Base-by-base conservation (phyloP, 1,140 invertebrate genomes). In the Aphaenogaster rudis region DNA sequence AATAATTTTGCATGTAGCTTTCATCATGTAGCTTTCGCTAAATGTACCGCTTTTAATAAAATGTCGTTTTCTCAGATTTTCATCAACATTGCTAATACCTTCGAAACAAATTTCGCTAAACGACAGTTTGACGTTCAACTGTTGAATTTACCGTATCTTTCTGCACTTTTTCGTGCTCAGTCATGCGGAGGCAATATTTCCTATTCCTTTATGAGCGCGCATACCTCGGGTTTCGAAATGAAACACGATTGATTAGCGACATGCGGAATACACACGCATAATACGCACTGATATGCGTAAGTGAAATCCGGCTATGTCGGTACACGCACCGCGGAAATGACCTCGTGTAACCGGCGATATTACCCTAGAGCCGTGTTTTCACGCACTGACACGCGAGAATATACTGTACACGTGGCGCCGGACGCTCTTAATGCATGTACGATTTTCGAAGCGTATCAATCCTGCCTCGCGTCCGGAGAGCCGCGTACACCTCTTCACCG, bases 371-470 rank as follows among this genome's bases (percentile, higher is more conserved):
- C 54, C 48, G 63, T 67, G 54, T 77, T 88, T 74, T 77, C 86
- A 36, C 52, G 45, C 36, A 61, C 85, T 52, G 42, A 57, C 59
- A 33, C 28, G 28, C 66, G 28, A 69, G 17, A 42, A 50, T 80
- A 71, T 57, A 88, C 45, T 42, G 1, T 17, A 54, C 48, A 11
- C 59, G 15, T n/a, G 42, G n/a, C 48, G 64, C 7, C 54, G 67
- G 13, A 11, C 59, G 42, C 54, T 50, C 59, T 88, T 52, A 57
- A 52, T 59, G 69, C n/a, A 54, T 17, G 45, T 36, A 54, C 48
- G 66, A 79, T 86, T 87, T 74, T 79, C 87, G 66, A 86, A 82
- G 57, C 86, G 87, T 63, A 76, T 86, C 80, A 74, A 86, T 74
- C 63, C 59, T 48, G 50, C 59, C 88, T 88, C 50, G 63, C 80